Base-by-base conservation (phyloP, 2,888 invertebrate genomes). In the Cerceris ruficornis region DNA sequence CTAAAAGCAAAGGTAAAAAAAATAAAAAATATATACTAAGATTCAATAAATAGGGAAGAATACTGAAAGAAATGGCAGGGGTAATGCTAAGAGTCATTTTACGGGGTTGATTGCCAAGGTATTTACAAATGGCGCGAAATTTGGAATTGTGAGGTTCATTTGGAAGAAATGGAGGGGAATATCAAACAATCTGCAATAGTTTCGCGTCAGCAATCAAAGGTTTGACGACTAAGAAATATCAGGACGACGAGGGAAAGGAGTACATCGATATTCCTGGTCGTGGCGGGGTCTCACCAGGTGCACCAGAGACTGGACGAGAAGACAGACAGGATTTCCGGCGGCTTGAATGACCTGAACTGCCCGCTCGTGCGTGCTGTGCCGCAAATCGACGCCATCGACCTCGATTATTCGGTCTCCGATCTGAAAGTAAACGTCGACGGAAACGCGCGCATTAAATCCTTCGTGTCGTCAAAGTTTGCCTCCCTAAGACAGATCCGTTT, bases 321-420 rank as follows among this genome's bases (percentile, higher is more conserved):
- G 96, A 46, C 95, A 95, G 80, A 99, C 98, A 66, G 96, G 96
- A 91, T 97, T 97, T 28, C 96, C 95, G 15, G 99, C 97, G 68
- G 96, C 96, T 91, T 98, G 96, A 90, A 99, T 99, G 9, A 98
- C 96, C 92, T 98, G 96, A 11, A 99, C 98, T 0, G 99, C 99
- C 84, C 96, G 94, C 90, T 98, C 98, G 90, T 99, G 99, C 83
- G 97, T 97, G 7, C 98, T 98, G 80, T 97, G 95, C 75, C 98
- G 94, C 65, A 99, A 95, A 93, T 98, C 98, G 42, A 96, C 94
- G 9, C 98, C 98, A 90, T 98, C 98, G 42, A 99, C 98, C 92
- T 98, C 97, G 81, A 98, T 93, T 87, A 98, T 97, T 71, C 97
- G 94, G 92, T 98, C 98, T 0, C 98, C 98, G 69, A 96, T 96